Evolutionary conservation across 1,140 invertebrate species (phyloP).

Genomic region (Drosophila guanche): DNA sequence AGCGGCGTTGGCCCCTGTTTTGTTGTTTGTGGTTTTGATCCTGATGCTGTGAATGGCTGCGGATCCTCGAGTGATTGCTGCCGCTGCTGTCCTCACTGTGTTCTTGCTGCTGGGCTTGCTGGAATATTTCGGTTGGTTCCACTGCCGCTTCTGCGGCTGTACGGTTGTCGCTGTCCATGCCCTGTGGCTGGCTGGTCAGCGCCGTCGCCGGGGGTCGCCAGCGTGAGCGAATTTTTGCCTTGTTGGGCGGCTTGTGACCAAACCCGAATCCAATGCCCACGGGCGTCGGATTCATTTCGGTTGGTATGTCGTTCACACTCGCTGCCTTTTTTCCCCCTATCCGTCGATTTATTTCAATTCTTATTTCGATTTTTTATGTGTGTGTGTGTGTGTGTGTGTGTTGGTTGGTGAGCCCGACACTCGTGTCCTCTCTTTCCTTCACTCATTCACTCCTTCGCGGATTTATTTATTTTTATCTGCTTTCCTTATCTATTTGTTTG

Average conservation of each 20-base stretch:
- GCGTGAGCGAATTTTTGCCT: constrained; percentile 63
- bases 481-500: constrained; percentile 16
- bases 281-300: constrained; percentile 78
- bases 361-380: background rate
- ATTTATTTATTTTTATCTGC: background rate
- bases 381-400: background rate
- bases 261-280: constrained; percentile 77
- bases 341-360: background rate
- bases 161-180: background rate
- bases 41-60: no score
- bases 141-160: constrained; percentile 1
- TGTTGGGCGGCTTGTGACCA: constrained; percentile 68
- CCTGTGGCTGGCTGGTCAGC: background rate
- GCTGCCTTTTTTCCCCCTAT: constrained; percentile 1
- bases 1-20: constrained; percentile 8
- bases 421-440: background rate
- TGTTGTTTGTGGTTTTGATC: no score
- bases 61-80: background rate
- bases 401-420: constrained; percentile 8
- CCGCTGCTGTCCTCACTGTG: constrained; percentile 1
- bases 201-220: constrained; percentile 42
- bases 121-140: background rate
- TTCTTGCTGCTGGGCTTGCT: constrained; percentile 2
- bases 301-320: constrained; percentile 21
- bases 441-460: constrained; percentile 2